Evolutionary conservation across 2,797 vertebrate species (phyloP), one percentile per base, ranked within the genome.

Genomic region (Apodemus agrarius): DNA sequence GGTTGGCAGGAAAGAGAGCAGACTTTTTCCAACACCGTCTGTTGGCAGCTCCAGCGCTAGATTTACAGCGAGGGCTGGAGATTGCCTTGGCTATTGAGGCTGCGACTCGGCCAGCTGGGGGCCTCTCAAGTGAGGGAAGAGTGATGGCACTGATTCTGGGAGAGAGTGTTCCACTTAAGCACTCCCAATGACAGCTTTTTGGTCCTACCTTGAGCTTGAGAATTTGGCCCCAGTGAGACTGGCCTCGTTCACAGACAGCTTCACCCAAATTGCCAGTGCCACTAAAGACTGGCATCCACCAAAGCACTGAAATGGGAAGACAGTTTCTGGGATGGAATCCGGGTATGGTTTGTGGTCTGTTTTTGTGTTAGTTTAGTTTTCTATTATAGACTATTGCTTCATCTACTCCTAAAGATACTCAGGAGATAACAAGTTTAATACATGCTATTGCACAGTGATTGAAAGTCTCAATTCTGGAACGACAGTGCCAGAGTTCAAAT

Each of bases 1-100:
- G 97, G 97, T 96, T 98, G 98, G 98, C 97, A 97, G 93, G 86
- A 91, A 95, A 94, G 83, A 97, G 92, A 96, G n/a, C 57, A 97
- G 97, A 95, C 95, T 97, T 96, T 94, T 95, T 97, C 96, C 97
- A 97, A 92, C 92, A 81, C 89, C 4, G 95, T 94, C 95, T 97
- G 95, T 95, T 97, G 97, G 97, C 98, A 98, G 95, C 93, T 72
- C 84, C 63, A n/a, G 91, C 76, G 61, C 89, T 96, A 96, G 96
- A 97, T 98, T 97, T 98, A 97, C 85, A 95, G 83, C 65, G 54
- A 96, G 82, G 81, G 82, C 34, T 94, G 78, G 96, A 93, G 93
- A 98, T 95, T 83, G 86, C 95, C 88, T 96, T 96, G 96, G 96
- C 92, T 92, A 90, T 90, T 0, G 14, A 93, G 86, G 76, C 87